Base-by-base conservation (phyloP, 1,140 invertebrate genomes). In the Nomia melanderi region DNA sequence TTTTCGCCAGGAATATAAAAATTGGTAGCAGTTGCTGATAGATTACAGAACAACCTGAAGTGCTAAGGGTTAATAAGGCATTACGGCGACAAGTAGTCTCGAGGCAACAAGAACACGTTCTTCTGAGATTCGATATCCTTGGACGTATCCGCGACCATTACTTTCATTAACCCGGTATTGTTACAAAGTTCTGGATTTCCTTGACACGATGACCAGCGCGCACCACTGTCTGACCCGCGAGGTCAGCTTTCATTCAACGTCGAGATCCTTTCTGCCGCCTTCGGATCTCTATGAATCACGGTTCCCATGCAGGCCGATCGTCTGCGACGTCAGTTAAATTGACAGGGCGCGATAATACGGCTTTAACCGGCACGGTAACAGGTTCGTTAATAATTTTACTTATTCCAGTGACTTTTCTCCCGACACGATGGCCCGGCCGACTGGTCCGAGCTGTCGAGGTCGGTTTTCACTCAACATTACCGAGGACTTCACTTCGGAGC, bases 101-200 rank as follows among this genome's bases (percentile, higher is more conserved):
- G 20, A 47, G 44, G 41, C 8, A 36, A 8, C 41, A 12, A 1
- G 41, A 47, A 20, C 14, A 17, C 20, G 41, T 56, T 56, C 54
- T 12, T 56, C 8, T 29, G 9, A 56, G 0, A 14, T 12, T 29
- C 27, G 27, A 56, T 31, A 17, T 14, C 20, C 59, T 23, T 33
- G 31, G 33, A 25, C 12, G 14, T 1, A 27, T 20, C 33, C 23
- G 11, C 4, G 1, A 57, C 33, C 23, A 20, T 62, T 62, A 8
- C 59, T 62, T 39, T 23, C 59, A 14, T 62, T 25, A 23, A 11
- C 25, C 4, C 3, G 57, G 5, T 60, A 33, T 60, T 33, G 57
- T 60, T 36, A n/a, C 31, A 20, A 59, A n/a, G 31, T 33, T 25
- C 33, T 39, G 20, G 59, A n/a, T 62, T 62, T 62, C 59, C 33